Evolutionary conservation across 2,113 vertebrate species (phyloP).

Genomic region (Podarcis raffonei): DNA sequence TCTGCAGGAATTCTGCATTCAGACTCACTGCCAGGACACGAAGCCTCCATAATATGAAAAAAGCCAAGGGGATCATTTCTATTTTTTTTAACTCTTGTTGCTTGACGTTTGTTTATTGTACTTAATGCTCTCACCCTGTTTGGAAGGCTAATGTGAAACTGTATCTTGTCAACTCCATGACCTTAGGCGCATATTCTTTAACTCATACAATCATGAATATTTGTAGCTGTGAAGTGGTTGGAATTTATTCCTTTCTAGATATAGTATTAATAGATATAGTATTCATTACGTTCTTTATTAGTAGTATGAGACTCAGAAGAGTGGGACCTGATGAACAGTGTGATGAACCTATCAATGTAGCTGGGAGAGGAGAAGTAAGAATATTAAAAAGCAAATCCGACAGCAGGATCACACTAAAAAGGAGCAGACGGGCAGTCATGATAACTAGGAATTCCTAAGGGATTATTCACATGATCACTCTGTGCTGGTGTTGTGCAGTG

Average conservation of each 20-base stretch:
- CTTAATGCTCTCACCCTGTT: slow-evolving; percentile 20
- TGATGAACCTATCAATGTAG: neutral
- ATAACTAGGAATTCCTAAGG: no score
- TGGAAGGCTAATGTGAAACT: slow-evolving; percentile 30
- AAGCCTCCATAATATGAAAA: slow-evolving; percentile 50
- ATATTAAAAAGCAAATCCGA: neutral
- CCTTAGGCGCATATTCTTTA: neutral
- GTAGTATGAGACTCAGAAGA: neutral
- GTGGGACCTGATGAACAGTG: neutral
- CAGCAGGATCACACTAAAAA: neutral
- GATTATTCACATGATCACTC: neutral
- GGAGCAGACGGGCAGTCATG: neutral
- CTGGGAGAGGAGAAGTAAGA: neutral
- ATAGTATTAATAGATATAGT: no score
- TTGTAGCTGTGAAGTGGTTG: neutral
- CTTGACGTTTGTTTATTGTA: slow-evolving; percentile 57
- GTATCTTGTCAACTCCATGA: neutral
- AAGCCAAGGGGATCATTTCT: slow-evolving; percentile 56
- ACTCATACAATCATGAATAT: slow-evolving; percentile 27
- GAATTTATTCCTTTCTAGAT: slow-evolving; percentile 20
- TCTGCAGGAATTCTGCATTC: slow-evolving; percentile 65
- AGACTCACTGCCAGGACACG: slow-evolving; percentile 52
- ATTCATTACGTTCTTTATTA: no score
- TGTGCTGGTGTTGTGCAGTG: no score
- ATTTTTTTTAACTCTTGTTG: slow-evolving; percentile 44